Percentiles rank a stretch among this genome's conserved stretches.
Evolutionary conservation across 1,140 invertebrate species (phyloP).

Genomic region (Pseudomyrmex gracilis): DNA sequence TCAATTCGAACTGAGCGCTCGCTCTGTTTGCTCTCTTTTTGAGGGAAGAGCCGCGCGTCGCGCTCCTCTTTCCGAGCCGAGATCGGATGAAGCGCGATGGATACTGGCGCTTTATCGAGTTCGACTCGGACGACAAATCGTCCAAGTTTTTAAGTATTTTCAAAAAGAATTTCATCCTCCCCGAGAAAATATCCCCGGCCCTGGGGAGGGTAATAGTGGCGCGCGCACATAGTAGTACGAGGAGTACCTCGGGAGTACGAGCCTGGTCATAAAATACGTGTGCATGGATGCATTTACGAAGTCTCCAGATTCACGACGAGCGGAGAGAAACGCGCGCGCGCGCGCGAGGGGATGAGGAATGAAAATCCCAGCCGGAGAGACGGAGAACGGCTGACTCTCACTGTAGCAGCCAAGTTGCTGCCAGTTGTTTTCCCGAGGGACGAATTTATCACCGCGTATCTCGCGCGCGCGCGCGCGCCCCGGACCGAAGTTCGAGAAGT

Average conservation of each 20-base stretch:
- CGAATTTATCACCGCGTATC: constrained; percentile 76
- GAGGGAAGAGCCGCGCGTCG: not conserved
- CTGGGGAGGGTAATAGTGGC: constrained; percentile 19
- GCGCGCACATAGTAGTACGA: not conserved
- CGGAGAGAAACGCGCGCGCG: constrained; percentile 11
- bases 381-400: constrained; percentile 16
- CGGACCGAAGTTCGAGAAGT: constrained; percentile 51
- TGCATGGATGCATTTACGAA: constrained; percentile 79
- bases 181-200: constrained; percentile 70
- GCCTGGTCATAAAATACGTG: constrained; percentile 78
- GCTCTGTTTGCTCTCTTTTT: constrained; percentile 3
- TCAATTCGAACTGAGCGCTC: constrained; percentile 39
- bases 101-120: constrained; percentile 73
- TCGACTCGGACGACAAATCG: constrained; percentile 78
- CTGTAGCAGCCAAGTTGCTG: constrained; percentile 50
- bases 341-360: constrained; percentile 63
- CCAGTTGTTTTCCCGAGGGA: constrained; percentile 77
- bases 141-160: constrained; percentile 81
- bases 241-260: constrained; percentile 13
- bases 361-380: constrained; percentile 33
- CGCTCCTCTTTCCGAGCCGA: constrained; percentile 29
- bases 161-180: constrained; percentile 73
- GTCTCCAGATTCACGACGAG: constrained; percentile 52
- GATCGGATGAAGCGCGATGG: constrained; percentile 58
- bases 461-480: constrained; percentile 28